Percentiles rank a stretch among this genome's conserved stretches.
Conservation (phyloP, 2,888 invertebrate species). For the Drosophila lutescens region DNA sequence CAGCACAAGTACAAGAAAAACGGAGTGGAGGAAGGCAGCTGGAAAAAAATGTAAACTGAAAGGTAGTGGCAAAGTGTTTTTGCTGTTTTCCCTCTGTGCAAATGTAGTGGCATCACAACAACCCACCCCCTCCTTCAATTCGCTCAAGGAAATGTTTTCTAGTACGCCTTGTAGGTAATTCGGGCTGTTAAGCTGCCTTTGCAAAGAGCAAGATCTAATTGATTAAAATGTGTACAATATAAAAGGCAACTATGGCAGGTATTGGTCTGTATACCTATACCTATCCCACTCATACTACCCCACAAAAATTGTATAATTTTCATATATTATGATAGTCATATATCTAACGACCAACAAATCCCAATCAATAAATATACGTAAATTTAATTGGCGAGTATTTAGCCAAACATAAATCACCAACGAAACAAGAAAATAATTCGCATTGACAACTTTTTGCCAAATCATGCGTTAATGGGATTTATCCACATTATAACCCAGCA, state of each 20-base stretch:
- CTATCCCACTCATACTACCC: too few relatives aligned
- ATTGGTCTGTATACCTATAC: too few relatives aligned
- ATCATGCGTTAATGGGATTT: conserved; percentile 47
- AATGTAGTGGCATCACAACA: conserved; percentile 4
- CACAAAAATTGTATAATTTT: too few relatives aligned
- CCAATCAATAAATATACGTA: conserved; percentile 3
- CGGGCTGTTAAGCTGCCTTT: conserved; percentile 8
- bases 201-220: conserved; percentile 17
- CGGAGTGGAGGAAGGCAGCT: conserved; percentile 39
- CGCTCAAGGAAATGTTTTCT: conserved; percentile 10
- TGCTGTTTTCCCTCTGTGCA: conserved; percentile 12
- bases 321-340: too few relatives aligned
- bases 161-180: conserved; percentile 28
- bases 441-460: conserved; percentile 27
- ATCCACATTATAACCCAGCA: conserved; percentile 30
- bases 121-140: background rate
- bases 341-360: too few relatives aligned
- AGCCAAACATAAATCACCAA: conserved; percentile 18
- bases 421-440: conserved; percentile 25
- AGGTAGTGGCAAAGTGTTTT: conserved; percentile 52
- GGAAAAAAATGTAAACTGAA: conserved; percentile 65
- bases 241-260: background rate
- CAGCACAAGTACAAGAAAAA: conserved; percentile 33
- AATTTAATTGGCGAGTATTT: conserved; percentile 19
- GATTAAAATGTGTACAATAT: conserved; percentile 23